phyloP scores from a whole-genome alignment of 2,888 invertebrate species.

The Conops quadrifasciatus region DNA sequence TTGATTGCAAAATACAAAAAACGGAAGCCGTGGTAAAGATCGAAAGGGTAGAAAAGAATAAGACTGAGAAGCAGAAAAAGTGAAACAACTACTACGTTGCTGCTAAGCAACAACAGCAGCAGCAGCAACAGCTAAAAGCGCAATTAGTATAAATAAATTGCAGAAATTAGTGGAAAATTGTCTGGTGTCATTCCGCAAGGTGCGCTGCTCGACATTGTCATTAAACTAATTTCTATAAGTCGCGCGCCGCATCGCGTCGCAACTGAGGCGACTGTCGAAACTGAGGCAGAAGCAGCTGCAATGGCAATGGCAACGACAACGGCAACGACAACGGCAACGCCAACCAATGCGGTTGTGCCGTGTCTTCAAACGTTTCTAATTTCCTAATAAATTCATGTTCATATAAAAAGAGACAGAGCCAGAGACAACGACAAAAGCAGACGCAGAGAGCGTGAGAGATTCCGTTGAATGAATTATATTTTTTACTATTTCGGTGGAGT shows the following conservation, averaged over 20 bases:
- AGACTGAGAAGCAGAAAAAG: no score
- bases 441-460: no score
- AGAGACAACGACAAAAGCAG: no score
- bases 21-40: no score
- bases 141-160: constrained; percentile 34
- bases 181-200: constrained; percentile 20
- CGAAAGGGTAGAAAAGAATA: no score
- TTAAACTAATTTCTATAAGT: constrained; percentile 29
- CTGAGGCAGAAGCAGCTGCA: no score
- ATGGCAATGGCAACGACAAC: not conserved
- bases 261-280: no score
- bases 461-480: no score
- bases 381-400: not conserved
- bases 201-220: constrained; percentile 18
- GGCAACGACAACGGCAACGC: not conserved
- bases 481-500: no score
- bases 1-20: no score
- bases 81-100: no score
- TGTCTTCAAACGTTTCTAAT: constrained; percentile 1
- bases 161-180: constrained; percentile 31
- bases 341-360: constrained; percentile 25
- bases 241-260: no score
- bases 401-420: not conserved
- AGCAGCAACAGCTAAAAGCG: constrained; percentile 20
- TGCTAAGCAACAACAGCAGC: not conserved